Conservation (phyloP, 2,888 invertebrate species). For the Plagodis pulveraria region DNA sequence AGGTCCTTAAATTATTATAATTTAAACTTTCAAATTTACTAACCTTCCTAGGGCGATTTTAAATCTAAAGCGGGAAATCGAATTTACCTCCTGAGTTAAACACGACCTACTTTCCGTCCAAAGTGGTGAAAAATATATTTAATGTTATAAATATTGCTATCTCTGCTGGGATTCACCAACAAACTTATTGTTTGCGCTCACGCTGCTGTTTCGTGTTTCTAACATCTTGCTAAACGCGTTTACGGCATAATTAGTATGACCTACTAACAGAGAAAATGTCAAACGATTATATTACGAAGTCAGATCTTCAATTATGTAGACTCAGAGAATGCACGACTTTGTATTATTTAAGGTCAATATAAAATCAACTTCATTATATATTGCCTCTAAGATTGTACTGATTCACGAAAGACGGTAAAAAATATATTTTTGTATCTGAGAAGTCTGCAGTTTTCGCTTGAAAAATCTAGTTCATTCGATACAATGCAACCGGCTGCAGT, state of each 20-base stretch:
- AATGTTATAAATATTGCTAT: not conserved
- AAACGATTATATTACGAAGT: slow-evolving; percentile 46
- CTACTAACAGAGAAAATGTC: slow-evolving; percentile 47
- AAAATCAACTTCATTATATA: not conserved
- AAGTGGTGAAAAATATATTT: no score
- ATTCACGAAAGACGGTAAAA: not conserved
- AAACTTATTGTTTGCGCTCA: slow-evolving; percentile 46
- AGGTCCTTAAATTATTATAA: no score
- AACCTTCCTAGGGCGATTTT: no score
- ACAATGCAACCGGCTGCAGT: slow-evolving; percentile 45
- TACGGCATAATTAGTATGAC: slow-evolving; percentile 55
- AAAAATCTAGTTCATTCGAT: slow-evolving; percentile 38
- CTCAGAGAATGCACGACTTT: slow-evolving; percentile 16
- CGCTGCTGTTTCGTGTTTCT: slow-evolving; percentile 45
- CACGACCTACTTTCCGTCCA: no score
- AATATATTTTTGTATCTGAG: slow-evolving; percentile 1
- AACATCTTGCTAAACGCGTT: slow-evolving; percentile 41
- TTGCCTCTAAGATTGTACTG: slow-evolving; percentile 7
- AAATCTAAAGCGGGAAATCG: no score
- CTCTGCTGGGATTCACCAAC: slow-evolving; percentile 41
- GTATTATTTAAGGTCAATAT: slow-evolving; percentile 26
- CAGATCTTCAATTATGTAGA: slow-evolving; percentile 27
- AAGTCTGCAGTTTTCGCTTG: slow-evolving; percentile 27
- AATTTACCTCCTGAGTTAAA: no score
- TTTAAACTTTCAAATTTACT: no score